Evolutionary conservation across 2,113 vertebrate species (phyloP).

Genomic region (Mirounga angustirostris): DNA sequence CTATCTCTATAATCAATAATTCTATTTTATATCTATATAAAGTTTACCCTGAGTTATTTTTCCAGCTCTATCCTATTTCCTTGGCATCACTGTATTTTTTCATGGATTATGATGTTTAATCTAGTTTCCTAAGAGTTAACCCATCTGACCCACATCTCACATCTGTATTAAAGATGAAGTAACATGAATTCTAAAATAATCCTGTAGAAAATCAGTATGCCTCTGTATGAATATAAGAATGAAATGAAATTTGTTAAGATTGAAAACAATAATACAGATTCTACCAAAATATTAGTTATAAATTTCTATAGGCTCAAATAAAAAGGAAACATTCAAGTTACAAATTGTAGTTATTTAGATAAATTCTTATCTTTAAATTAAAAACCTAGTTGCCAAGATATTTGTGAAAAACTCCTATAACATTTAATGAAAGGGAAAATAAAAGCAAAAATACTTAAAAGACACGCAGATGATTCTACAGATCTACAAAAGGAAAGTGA

Average conservation of each 20-base stretch:
- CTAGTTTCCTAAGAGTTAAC: neutral
- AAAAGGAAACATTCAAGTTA: conserved; percentile 48
- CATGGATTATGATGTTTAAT: conserved; percentile 13
- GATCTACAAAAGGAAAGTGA: neutral
- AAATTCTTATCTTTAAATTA: conserved; percentile 56
- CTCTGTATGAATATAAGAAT: neutral
- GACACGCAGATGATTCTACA: neutral
- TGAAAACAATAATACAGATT: conserved; percentile 10
- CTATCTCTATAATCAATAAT: neutral
- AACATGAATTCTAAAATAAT: neutral
- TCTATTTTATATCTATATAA: conserved; percentile 6
- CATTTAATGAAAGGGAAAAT: conserved; percentile 6
- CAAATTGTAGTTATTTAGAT: neutral
- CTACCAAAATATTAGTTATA: neutral
- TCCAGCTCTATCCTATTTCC: neutral
- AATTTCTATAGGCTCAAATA: conserved; percentile 25
- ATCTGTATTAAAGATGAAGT: neutral
- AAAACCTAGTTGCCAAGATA: conserved; percentile 23
- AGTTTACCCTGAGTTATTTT: conserved; percentile 37
- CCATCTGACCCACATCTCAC: conserved; percentile 9
- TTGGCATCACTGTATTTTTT: neutral
- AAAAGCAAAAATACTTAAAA: conserved; percentile 37
- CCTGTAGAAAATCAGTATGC: neutral
- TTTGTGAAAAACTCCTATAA: neutral
- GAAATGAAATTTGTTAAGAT: conserved; percentile 51